Percentiles rank a stretch among this genome's conserved stretches.
These are phyloP conservation scores for Arbacia lixula DNA, from an alignment of 53 echinoderm and acorn worm genomes.

Conservation along the genomic window DNA sequence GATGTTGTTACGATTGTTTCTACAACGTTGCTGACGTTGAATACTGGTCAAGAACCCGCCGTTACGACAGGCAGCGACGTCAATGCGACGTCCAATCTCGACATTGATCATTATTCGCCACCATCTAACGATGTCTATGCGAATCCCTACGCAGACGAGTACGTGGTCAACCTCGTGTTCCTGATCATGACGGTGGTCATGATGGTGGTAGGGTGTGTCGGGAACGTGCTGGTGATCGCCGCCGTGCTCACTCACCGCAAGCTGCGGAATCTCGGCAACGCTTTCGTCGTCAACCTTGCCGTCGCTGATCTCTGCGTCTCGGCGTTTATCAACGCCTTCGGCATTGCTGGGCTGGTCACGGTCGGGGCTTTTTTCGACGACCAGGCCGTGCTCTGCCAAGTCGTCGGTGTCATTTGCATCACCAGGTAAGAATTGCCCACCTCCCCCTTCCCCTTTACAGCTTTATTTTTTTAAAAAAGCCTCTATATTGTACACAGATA, in stretches of 20 bases:
- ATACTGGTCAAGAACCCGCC: no score
- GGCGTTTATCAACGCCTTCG: conserved; percentile 75
- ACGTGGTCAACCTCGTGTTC: conserved; percentile 55
- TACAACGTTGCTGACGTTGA: no score
- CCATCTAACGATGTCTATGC: no score
- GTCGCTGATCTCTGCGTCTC: conserved; percentile 81
- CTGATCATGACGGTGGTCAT: conserved; percentile 63
- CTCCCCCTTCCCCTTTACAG: no score
- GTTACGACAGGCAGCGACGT: no score
- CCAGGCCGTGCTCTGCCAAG: conserved; percentile 65
- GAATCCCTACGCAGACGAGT: conserved; percentile 49
- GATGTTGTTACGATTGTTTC: no score
- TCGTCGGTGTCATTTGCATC: conserved; percentile 77
- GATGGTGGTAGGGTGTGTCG: conserved; percentile 62
- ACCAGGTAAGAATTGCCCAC: conserved; percentile 76
- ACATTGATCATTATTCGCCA: no score
- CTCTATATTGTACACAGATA: no score
- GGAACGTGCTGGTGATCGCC: conserved; percentile 80
- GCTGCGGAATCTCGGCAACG: conserved; percentile 72
- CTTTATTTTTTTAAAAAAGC: no score
- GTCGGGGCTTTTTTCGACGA: conserved; percentile 68
- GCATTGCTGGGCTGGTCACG: conserved; percentile 69
- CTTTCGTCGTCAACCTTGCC: conserved; percentile 83
- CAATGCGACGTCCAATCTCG: no score
- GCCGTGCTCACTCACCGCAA: conserved; percentile 70